Evolutionary conservation across 2,113 vertebrate genomes (phyloP).

Genomic region (Pyxicephalus adspersus): DNA sequence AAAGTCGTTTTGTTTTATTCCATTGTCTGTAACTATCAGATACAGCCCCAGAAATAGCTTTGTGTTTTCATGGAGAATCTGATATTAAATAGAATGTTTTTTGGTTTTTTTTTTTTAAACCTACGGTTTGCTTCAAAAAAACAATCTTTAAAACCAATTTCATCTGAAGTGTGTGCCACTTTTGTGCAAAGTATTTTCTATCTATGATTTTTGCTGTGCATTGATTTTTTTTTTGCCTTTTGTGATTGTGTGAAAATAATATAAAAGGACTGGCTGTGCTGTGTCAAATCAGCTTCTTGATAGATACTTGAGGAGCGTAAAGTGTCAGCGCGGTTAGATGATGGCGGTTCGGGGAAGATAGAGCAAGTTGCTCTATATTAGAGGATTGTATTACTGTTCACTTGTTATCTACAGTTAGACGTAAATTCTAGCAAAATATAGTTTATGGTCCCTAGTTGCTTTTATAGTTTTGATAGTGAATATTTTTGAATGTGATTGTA

Average conservation of each 20-base stretch:
- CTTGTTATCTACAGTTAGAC: background rate
- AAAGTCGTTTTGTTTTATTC: constrained; percentile 4
- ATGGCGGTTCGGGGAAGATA: constrained; percentile 2
- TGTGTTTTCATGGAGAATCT: background rate
- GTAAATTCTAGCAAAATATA: background rate
- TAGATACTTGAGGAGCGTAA: constrained; percentile 10
- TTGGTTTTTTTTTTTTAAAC: too few relatives aligned
- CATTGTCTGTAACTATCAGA: background rate
- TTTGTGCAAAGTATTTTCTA: constrained; percentile 15
- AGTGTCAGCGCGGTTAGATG: constrained; percentile 8
- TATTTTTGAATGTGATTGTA: too few relatives aligned
- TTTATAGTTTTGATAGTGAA: too few relatives aligned
- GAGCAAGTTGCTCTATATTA: background rate
- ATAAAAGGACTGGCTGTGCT: background rate
- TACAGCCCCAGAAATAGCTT: background rate
- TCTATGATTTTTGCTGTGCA: constrained; percentile 27
- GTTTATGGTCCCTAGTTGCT: too few relatives aligned
- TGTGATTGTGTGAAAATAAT: constrained; percentile 47
- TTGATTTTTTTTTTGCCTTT: constrained; percentile 43
- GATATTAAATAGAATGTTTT: background rate
- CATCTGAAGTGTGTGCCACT: constrained; percentile 5
- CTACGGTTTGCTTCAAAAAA: constrained; percentile 2
- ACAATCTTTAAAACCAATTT: constrained; percentile 43
- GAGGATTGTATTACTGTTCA: constrained; percentile 1
- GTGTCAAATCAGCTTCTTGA: constrained; percentile 33